Base-by-base conservation (phyloP, 2,888 invertebrate species). In the Charanyca ferruginea region DNA sequence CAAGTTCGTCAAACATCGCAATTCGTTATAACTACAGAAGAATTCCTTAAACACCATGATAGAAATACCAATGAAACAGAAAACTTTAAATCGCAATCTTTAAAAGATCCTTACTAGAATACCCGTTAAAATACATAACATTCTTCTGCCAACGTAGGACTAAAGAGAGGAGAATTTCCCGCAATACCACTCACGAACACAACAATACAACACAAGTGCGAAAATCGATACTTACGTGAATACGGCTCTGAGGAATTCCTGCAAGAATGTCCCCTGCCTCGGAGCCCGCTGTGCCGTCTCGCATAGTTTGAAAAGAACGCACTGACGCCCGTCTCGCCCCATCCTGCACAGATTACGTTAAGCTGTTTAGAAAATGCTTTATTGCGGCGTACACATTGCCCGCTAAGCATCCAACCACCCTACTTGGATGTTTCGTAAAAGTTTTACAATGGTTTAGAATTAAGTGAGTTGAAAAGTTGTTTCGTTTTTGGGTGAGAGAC, bases 251-350 rank as follows among this genome's bases (percentile, higher is more conserved):
- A 97, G 90, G 68, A 97, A 96, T 93, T 97, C 97, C 73, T 97
- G 95, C 76, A 97, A 91, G 89, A 97, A 97, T 82, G 96, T 95
- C 51, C 96, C 96, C 77, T 96, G 96, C 67, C 85, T 82, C 38
- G 80, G 78, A 18, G 86, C 71, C 23, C 79, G 71, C 72, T 90
- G 89, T 67, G 96, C 96, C 22, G 97, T 94, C 86, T 96, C 96
- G 89, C 97, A 97, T 87, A 97, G 95, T 82, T 96, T 96, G 87
- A 96, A 96, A 82, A 97, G 95, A 73, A 97, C 95, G 91, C 97
- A 97, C 66, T 96, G 95, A 76, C 94, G 95, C 13, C 97, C 97
- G 74, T 95, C 92, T 60, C 93, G 93, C 23, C 96, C 96, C 44
- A 96, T 87, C 72, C 96, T 96, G 88, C 65, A 80, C 78, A 79